These are phyloP conservation scores for Petrolisthes manimaculis DNA, from an alignment of 2,888 invertebrate species.

Conservation along the genomic window DNA sequence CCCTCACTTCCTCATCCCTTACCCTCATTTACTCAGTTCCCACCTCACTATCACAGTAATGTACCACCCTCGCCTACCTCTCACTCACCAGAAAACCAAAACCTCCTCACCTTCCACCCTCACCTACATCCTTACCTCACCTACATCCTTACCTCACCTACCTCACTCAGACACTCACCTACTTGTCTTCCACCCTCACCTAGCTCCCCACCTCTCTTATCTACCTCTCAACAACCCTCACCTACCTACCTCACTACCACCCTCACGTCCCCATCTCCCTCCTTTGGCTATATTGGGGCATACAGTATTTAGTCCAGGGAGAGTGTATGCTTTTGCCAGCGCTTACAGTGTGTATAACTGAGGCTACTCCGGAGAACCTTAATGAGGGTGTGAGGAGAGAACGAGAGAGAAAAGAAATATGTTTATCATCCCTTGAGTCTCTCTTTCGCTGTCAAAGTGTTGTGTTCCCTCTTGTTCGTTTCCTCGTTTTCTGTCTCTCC, in stretches of 20 bases:
- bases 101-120: neutral
- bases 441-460: neutral
- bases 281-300: constrained; percentile 28
- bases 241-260: neutral
- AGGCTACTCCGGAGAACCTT: constrained; percentile 18
- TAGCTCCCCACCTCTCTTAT: neutral
- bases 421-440: neutral
- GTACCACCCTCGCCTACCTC: neutral
- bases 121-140: too few relatives aligned
- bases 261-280: neutral
- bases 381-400: neutral
- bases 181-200: neutral
- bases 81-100: neutral
- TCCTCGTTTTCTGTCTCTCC: neutral
- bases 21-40: neutral
- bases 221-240: neutral
- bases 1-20: constrained; percentile 1
- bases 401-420: neutral
- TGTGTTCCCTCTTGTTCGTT: neutral
- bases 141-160: too few relatives aligned
- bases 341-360: constrained; percentile 23
- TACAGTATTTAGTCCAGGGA: neutral
- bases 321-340: neutral
- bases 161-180: constrained; percentile 13
- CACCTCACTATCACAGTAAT: neutral